Conservation (phyloP, 1,140 invertebrate species). For the Pseudachorutes palmiensis region DNA sequence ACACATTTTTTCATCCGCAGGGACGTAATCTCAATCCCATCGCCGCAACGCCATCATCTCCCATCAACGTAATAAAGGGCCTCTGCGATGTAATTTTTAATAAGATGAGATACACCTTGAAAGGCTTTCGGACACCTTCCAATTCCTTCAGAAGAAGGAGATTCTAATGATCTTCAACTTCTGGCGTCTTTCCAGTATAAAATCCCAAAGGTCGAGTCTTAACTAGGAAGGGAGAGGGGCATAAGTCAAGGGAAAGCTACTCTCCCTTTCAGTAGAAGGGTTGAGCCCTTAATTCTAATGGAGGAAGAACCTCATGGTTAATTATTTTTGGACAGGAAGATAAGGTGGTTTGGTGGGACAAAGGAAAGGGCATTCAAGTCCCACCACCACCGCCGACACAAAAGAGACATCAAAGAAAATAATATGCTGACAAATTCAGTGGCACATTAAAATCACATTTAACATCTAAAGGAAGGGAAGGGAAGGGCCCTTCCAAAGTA, state of each 20-base stretch:
- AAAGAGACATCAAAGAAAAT: constrained; percentile 22
- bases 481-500: background rate
- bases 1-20: background rate
- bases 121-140: background rate
- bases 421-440: constrained; percentile 19
- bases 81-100: background rate
- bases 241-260: background rate
- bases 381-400: background rate
- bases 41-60: background rate
- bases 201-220: background rate
- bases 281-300: background rate
- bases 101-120: background rate
- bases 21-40: background rate
- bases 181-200: background rate
- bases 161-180: background rate
- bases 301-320: background rate
- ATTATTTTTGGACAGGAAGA: constrained; percentile 3
- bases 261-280: background rate
- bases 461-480: background rate
- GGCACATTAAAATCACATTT: constrained; percentile 23
- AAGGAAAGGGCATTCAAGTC: background rate
- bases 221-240: background rate
- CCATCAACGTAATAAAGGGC: background rate
- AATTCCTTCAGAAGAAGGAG: background rate
- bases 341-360: background rate